Evolutionary conservation across 1,140 invertebrate genomes (phyloP), one percentile per base, ranked within the genome.

Genomic region (Caenorhabditis brenneri): DNA sequence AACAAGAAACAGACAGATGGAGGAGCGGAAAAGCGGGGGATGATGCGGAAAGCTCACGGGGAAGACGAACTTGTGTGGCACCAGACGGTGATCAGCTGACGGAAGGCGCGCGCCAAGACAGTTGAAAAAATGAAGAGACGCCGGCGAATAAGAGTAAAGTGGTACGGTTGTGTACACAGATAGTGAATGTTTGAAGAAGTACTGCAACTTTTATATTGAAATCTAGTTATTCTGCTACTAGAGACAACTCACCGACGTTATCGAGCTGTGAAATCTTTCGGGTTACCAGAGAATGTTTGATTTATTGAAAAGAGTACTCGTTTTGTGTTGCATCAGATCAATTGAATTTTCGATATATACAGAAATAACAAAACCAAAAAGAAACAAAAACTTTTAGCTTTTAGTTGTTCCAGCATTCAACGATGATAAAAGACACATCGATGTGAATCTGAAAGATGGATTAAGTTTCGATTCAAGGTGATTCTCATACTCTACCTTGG

Each of bases 191-290:
- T 74, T 74, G 36, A 74, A 74, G 65, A 74, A 74, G 65, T 74
- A 74, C 65, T 39, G 65, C 36, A 74, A 74, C 22, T 24, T 42
- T 22, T 65, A 65, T 65, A 65, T 74, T 74, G 65, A 42, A 74
- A 74, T 74, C 65, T 74, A 15, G 65, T 74, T 74, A 42, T 42
- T n/a, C 36, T 19, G 36, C n/a, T 74, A 29, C n/a, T 74, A 42
- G 24, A 24, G 36, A 22, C 36, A 42, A 15, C 36, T 42, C 65
- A 42, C 19, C 65, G 22, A 74, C 65, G 65, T 42, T 74, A 74
- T 74, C 65, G 65, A 74, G 65, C 65, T 42, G 65, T 42, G 65
- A 74, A 74, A 74, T 74, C 65, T 74, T 74, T 74, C 10, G 24
- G 10, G 65, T 42, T 74, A 74, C 36, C 36, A 74, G 22, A 39